Percentiles rank a stretch among this genome's conserved stretches.
phyloP scores from a whole-genome alignment of 1,140 invertebrate species.

The Drosophila simulans region DNA sequence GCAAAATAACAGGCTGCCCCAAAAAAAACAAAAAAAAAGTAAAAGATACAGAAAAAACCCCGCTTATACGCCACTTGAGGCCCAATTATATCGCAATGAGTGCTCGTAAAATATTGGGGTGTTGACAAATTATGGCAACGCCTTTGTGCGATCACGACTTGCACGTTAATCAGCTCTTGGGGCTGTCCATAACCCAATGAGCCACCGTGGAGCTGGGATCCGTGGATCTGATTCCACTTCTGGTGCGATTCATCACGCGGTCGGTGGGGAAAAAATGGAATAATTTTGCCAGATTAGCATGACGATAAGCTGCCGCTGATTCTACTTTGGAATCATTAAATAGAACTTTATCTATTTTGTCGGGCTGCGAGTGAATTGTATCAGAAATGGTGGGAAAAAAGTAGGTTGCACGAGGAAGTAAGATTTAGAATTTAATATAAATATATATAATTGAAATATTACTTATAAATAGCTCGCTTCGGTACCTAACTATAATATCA shows the following conservation, averaged over 20 bases:
- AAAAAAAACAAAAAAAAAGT: neutral
- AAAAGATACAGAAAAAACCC: conserved; percentile 16
- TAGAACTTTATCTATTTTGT: neutral
- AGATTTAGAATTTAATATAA: no score
- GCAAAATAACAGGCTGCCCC: conserved; percentile 39
- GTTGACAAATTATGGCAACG: conserved; percentile 84
- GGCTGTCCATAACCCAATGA: neutral
- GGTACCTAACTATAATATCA: no score
- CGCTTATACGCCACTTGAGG: conserved; percentile 45
- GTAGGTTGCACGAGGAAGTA: neutral
- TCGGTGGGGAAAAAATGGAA: neutral
- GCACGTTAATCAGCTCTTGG: conserved; percentile 61
- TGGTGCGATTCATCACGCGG: conserved; percentile 12
- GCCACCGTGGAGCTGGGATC: neutral
- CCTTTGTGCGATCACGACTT: conserved; percentile 66
- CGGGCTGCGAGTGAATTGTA: neutral
- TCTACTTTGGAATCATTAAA: neutral
- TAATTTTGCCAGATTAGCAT: neutral
- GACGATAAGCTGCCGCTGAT: neutral
- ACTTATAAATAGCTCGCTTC: neutral
- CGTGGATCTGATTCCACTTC: conserved; percentile 12
- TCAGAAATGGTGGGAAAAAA: conserved; percentile 1
- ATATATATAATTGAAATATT: no score
- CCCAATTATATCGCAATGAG: conserved; percentile 82
- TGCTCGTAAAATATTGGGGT: conserved; percentile 83